Base-by-base conservation (phyloP, 2,113 vertebrate species). In the Cygnus buccinator region DNA sequence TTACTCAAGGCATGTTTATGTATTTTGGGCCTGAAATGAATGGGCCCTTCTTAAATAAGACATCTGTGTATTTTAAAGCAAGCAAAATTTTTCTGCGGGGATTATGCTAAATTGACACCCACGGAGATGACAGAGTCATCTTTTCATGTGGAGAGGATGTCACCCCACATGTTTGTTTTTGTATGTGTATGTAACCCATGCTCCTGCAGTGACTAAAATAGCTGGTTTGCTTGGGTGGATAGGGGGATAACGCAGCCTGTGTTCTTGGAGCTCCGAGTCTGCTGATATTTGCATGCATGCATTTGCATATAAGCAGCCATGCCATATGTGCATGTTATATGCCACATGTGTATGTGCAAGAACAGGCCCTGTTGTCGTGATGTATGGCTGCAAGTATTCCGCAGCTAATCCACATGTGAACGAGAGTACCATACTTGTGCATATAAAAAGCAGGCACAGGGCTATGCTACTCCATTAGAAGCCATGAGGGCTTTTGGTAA, bases 71-170 rank as follows among this genome's bases (percentile, higher is more conserved):
- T 95, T 97, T 88, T 93, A 86, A 94, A 92, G 72, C 35, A 50
- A 79, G 50, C 58, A 76, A 52, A 93, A 65, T 58, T 31, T 90
- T 96, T 95, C 77, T 84, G 39, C 75, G 80, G 80, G 91, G 77
- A 79, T 96, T 93, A 94, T 92, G 89, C 76, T 94, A 92, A 95
- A 58, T 4, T 96, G 92, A 93, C 94, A 90, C 95, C 95, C 90
- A 92, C 17, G 0, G 92, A 95, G 95, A 90, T 84, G 88, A 82
- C 54, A 72, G 88, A 29, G 66, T 95, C 3, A 0, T 87, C 87
- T 91, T 97, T 96, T 97, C 91, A 95, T 95, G 93, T 95, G 91
- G 93, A 87, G 70, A 93, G 89, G 94, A 96, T 95, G 96, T 95
- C 91, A 96, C 87, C 81, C 74, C 62, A 46, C 9, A 7, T 70